These are phyloP conservation scores for Frankliniella intonsa DNA, from an alignment of 2,888 invertebrate species.

Conservation along the genomic window DNA sequence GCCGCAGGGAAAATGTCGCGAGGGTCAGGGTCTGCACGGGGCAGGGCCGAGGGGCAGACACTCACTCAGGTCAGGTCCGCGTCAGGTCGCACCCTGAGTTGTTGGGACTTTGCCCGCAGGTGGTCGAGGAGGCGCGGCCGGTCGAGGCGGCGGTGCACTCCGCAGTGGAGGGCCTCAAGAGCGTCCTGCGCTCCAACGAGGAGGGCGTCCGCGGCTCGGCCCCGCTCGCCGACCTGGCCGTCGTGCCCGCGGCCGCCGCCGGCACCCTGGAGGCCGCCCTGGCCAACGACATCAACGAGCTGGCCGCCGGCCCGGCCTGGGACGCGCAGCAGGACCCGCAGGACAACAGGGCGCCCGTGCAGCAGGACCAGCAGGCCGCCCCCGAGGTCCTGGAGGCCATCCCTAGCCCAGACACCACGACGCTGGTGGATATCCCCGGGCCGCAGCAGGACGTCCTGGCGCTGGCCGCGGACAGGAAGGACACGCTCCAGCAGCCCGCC, in stretches of 20 bases:
- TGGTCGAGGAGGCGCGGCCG: background rate
- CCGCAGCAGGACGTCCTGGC: background rate
- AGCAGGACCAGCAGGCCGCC: background rate
- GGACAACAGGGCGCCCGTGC: background rate
- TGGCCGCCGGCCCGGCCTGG: background rate
- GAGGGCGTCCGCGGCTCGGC: background rate
- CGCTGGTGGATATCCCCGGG: background rate
- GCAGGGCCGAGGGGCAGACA: too few relatives aligned
- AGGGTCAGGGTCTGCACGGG: too few relatives aligned
- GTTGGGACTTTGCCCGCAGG: background rate
- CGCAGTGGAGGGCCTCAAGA: constrained; percentile 13
- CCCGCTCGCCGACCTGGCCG: constrained; percentile 10
- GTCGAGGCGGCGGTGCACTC: background rate
- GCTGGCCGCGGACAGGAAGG: background rate
- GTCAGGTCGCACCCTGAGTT: too few relatives aligned
- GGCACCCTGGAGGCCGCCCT: background rate
- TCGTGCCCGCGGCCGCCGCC: background rate
- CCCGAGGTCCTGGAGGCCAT: background rate
- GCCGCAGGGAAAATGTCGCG: too few relatives aligned
- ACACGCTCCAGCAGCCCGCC: background rate
- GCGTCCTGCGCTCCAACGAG: constrained; percentile 12
- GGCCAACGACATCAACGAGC: constrained; percentile 13
- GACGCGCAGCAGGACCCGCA: background rate
- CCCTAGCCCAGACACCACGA: background rate
- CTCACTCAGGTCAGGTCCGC: too few relatives aligned